Base-by-base conservation (phyloP, 2,113 vertebrate species). In the Tauraco erythrolophus region DNA sequence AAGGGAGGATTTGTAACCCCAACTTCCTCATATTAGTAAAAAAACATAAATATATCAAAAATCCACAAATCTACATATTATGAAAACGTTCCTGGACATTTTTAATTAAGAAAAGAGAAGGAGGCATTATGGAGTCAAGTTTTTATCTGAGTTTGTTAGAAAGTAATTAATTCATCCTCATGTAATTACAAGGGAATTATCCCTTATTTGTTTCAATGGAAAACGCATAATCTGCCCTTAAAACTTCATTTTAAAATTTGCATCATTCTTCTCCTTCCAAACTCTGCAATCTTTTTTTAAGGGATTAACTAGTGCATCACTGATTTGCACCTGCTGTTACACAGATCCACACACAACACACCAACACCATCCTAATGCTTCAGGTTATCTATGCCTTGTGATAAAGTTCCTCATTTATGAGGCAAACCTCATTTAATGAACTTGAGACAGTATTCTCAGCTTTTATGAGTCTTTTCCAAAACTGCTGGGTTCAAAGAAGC, bases 161-260 rank as follows among this genome's bases (percentile, higher is more conserved):
- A 96, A 95, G 82, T 96, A 97, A 96, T 96, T 96, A 95, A 94
- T 96, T 94, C 72, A 92, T 74, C 64, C 19, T 80, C 21, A 5
- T 90, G 56, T 72, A 94, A 95, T 96, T 94, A 96, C 57, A 92
- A 87, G 92, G 15, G 76, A 96, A 95, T 96, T 89, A 95, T 22
- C 39, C 30, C 7, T n/a, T 62, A 60, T 48, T 76, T 84, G 54
- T 90, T 97, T 88, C 85, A 96, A 94, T 91, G 77, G 64, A 92
- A 89, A 92, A 95, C 33, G 37, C 58, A 69, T 66, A 92, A 91
- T 77, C 60, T 89, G 72, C 50, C 84, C 74, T 96, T 90, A 93
- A 70, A 94, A 94, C 46, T 89, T 60, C 25, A 84, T 51, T 95
- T 94, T 76, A 64, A 89, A 93, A 31, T 85, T 76, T 45, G 15